Evolutionary conservation across 2,797 vertebrate genomes (phyloP).

Genomic region (Naso thynnoides): DNA sequence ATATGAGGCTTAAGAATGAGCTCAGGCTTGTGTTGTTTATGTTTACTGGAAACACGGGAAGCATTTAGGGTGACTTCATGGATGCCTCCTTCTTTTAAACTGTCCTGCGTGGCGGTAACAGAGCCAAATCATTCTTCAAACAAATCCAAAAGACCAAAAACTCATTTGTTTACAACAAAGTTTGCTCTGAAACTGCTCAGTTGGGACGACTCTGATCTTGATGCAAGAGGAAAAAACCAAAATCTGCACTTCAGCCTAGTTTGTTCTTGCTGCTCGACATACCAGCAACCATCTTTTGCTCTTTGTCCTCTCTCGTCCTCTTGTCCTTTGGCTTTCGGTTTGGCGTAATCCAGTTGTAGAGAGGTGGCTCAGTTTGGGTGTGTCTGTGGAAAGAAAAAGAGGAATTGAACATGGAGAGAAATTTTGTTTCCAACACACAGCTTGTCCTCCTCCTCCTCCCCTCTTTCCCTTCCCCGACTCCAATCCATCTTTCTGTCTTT

Average conservation of each 20-base stretch:
- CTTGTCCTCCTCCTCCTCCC: slow-evolving; percentile 10
- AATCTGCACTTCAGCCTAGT: slow-evolving; percentile 36
- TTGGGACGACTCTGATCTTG: slow-evolving; percentile 57
- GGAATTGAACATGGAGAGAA: slow-evolving; percentile 61
- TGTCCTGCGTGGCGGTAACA: slow-evolving; percentile 12
- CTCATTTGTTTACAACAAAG: slow-evolving; percentile 31
- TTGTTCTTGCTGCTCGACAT: slow-evolving; percentile 44
- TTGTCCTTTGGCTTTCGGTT: slow-evolving; percentile 45
- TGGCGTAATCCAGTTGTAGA: slow-evolving; percentile 62
- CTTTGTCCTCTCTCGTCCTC: slow-evolving; percentile 40
- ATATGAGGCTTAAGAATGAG: not conserved
- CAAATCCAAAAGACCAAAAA: slow-evolving; percentile 38
- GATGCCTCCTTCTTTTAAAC: slow-evolving; percentile 26
- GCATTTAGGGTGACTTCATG: slow-evolving; percentile 2
- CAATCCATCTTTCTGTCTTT: slow-evolving; percentile 54
- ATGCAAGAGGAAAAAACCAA: slow-evolving; percentile 29
- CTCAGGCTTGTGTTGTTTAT: slow-evolving; percentile 40
- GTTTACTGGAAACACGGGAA: slow-evolving; percentile 41
- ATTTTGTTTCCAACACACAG: slow-evolving; percentile 46
- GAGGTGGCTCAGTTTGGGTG: slow-evolving; percentile 47
- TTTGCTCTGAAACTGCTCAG: slow-evolving; percentile 36
- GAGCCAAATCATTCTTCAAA: slow-evolving; percentile 37
- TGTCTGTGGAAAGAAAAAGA: slow-evolving; percentile 66
- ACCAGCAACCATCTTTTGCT: slow-evolving; percentile 34
- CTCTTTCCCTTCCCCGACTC: slow-evolving; percentile 27